Conservation (phyloP, 1,140 invertebrate genomes). For the Brachionus rotundiformis region DNA sequence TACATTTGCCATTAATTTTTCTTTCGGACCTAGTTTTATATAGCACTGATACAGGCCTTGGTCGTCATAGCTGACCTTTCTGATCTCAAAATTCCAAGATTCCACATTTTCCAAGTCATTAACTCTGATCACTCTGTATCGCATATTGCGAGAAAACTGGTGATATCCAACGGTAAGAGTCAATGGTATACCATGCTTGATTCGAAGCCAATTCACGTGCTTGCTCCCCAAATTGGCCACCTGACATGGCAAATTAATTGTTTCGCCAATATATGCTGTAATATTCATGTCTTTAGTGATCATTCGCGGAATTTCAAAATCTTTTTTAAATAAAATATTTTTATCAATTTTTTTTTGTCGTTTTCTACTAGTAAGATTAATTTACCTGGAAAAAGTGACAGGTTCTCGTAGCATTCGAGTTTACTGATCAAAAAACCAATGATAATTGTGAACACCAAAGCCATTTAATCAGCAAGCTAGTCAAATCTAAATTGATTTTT, state of each 20-base stretch:
- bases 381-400: background rate
- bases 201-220: conserved; percentile 41
- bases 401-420: background rate
- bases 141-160: conserved; percentile 37
- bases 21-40: background rate
- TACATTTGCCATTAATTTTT: conserved; percentile 25
- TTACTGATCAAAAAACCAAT: background rate
- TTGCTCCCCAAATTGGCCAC: conserved; percentile 15
- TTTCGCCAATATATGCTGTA: conserved; percentile 20
- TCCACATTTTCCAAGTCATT: background rate
- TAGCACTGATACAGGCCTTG: conserved; percentile 29
- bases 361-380: background rate
- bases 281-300: conserved; percentile 12
- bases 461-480: background rate
- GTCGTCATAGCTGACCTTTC: conserved; percentile 39
- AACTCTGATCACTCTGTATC: conserved; percentile 8
- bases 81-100: conserved; percentile 50
- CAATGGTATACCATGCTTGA: background rate
- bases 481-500: background rate
- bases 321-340: background rate
- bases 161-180: conserved; percentile 48
- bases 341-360: background rate
- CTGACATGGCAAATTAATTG: conserved; percentile 30
- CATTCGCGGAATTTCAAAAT: conserved; percentile 6
- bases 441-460: background rate